Conservation (phyloP, 2,888 invertebrate genomes). For the Aphidoletes aphidimyza region DNA sequence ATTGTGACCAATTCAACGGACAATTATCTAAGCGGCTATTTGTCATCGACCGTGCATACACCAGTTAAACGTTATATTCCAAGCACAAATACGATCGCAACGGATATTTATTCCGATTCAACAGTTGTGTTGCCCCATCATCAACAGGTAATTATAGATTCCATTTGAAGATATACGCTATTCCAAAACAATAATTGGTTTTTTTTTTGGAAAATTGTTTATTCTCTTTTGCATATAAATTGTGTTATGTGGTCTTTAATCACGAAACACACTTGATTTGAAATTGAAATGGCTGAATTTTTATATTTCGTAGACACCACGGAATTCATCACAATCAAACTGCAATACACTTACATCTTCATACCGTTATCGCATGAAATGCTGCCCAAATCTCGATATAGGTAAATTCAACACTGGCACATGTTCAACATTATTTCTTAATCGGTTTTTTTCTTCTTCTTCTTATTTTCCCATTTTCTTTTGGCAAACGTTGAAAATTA, state of each 20-base stretch:
- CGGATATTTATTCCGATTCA: conserved; percentile 61
- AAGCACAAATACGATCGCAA: conserved; percentile 64
- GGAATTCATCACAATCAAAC: conserved; percentile 41
- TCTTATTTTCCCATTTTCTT: too few relatives aligned
- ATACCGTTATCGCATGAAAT: conserved; percentile 64
- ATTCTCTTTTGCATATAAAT: neutral
- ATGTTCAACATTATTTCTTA: too few relatives aligned
- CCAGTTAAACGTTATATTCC: conserved; percentile 67
- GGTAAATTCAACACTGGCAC: neutral
- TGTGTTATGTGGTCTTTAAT: too few relatives aligned
- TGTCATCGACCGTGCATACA: conserved; percentile 66
- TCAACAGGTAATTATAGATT: conserved; percentile 47
- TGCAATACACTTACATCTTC: conserved; percentile 58
- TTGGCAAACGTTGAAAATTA: too few relatives aligned
- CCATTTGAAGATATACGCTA: neutral
- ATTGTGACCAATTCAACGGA: conserved; percentile 58
- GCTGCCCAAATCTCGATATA: conserved; percentile 60
- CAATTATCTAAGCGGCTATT: conserved; percentile 61
- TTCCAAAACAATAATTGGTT: too few relatives aligned
- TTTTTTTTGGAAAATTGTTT: neutral
- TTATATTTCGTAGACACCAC: neutral
- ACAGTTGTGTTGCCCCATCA: conserved; percentile 56
- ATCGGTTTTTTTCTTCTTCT: too few relatives aligned
- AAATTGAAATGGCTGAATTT: neutral
- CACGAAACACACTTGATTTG: too few relatives aligned